These are phyloP conservation scores for Cactoblastis cactorum DNA, from an alignment of 2,888 invertebrate genomes.

Conservation along the genomic window DNA sequence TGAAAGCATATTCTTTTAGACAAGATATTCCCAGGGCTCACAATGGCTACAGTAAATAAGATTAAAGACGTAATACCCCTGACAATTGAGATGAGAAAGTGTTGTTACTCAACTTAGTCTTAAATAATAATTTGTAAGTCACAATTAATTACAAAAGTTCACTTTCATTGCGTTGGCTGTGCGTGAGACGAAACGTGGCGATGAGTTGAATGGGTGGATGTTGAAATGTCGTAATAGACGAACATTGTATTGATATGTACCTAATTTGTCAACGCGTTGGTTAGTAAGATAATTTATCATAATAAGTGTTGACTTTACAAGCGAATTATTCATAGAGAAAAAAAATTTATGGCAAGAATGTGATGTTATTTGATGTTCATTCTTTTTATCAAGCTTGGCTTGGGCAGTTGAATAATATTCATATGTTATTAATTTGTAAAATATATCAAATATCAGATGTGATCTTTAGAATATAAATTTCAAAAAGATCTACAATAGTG, in stretches of 20 bases:
- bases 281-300: too few relatives aligned
- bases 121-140: conserved; percentile 33
- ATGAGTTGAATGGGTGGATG: conserved; percentile 8
- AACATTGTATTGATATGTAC: conserved; percentile 5
- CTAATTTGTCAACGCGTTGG: conserved; percentile 1
- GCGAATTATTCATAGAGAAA: too few relatives aligned
- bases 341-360: too few relatives aligned
- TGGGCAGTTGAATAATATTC: too few relatives aligned
- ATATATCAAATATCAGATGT: too few relatives aligned
- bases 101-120: conserved; percentile 26
- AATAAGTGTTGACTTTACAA: too few relatives aligned
- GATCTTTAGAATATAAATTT: too few relatives aligned
- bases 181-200: conserved; percentile 18
- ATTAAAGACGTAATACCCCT: conserved; percentile 25
- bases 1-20: conserved; percentile 22
- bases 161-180: conserved; percentile 18
- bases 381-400: too few relatives aligned
- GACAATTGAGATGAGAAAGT: conserved; percentile 29
- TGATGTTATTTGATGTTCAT: too few relatives aligned
- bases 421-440: too few relatives aligned
- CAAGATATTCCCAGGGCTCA: conserved; percentile 24
- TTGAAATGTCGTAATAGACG: neutral
- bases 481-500: too few relatives aligned
- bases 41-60: conserved; percentile 25
- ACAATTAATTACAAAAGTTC: conserved; percentile 29